Evolutionary conservation across 53 echinoderm and acorn worm species (phyloP).

Genomic region (Zoroaster sp.): DNA sequence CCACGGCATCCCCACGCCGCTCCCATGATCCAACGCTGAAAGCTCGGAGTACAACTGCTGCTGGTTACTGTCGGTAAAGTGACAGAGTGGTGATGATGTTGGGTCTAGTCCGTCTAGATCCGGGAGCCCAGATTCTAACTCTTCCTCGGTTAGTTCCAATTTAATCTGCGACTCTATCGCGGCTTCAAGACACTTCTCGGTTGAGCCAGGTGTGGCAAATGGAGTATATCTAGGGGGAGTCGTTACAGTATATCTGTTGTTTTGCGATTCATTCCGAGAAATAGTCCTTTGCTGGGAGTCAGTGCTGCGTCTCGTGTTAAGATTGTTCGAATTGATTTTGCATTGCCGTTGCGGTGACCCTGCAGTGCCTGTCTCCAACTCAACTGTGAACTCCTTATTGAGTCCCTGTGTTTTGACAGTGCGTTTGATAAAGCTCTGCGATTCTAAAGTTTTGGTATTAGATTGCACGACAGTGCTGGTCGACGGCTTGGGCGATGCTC

Average conservation of each 20-base stretch:
- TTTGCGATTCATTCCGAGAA: neutral
- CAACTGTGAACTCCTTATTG: constrained; percentile 13
- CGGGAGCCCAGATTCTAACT: constrained; percentile 14
- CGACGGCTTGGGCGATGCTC: neutral
- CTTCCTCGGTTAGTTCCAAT: constrained; percentile 11
- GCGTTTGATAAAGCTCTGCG: no score
- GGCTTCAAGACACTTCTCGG: constrained; percentile 22
- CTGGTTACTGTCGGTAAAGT: constrained; percentile 14
- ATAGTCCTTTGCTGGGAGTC: neutral
- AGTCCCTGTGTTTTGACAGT: neutral
- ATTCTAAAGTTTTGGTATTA: neutral
- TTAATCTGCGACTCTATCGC: constrained; percentile 34
- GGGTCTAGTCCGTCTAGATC: constrained; percentile 7
- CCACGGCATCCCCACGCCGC: neutral
- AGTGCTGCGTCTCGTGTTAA: neutral
- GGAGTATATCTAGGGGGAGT: neutral
- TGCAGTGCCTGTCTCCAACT: constrained; percentile 17
- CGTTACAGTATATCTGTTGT: no score
- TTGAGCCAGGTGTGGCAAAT: neutral
- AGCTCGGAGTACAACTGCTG: constrained; percentile 26
- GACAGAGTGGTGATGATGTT: neutral
- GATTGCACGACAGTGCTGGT: constrained; percentile 9
- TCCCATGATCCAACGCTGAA: neutral
- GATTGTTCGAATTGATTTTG: neutral
- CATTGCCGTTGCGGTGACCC: neutral